A percentile compares a stretch with the other conserved stretches of the same genome.
phyloP scores from a whole-genome alignment of 2,888 invertebrate species.

The Zhuqinia jingwanae region DNA sequence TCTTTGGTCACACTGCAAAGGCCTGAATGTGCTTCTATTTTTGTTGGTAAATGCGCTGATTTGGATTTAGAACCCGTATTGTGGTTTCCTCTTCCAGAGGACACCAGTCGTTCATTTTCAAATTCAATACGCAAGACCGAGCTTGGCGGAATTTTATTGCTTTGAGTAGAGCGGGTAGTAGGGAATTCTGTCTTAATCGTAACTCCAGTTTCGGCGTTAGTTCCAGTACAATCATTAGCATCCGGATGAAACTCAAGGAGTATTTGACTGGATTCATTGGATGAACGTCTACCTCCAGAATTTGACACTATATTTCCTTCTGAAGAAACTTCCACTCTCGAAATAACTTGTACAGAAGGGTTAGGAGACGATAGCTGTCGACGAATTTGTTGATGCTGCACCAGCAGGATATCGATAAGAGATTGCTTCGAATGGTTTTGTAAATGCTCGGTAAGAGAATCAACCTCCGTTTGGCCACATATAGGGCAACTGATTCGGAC shows the following conservation, averaged over 20 bases:
- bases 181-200: slow-evolving; percentile 4
- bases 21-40: not conserved
- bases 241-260: slow-evolving; percentile 19
- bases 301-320: too few species aligned
- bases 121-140: not conserved
- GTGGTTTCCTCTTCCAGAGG: not conserved
- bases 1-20: not conserved
- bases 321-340: not conserved
- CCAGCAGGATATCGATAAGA: slow-evolving; percentile 71
- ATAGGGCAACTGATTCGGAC: slow-evolving; percentile 72
- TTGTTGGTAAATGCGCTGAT: not conserved
- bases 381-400: slow-evolving; percentile 66
- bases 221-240: too few species aligned
- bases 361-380: slow-evolving; percentile 17
- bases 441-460: slow-evolving; percentile 69
- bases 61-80: not conserved
- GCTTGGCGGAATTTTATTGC: not conserved
- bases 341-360: slow-evolving; percentile 26
- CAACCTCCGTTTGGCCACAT: slow-evolving; percentile 65
- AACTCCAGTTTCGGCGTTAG: not conserved
- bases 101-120: not conserved
- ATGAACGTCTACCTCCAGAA: not conserved
- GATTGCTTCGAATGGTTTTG: slow-evolving; percentile 74
- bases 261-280: not conserved
- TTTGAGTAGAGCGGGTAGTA: not conserved